A percentile compares a stretch with the other conserved stretches of the same genome.
Conservation (phyloP, 2,113 vertebrate genomes). For the Dryoscopus gambensis region DNA sequence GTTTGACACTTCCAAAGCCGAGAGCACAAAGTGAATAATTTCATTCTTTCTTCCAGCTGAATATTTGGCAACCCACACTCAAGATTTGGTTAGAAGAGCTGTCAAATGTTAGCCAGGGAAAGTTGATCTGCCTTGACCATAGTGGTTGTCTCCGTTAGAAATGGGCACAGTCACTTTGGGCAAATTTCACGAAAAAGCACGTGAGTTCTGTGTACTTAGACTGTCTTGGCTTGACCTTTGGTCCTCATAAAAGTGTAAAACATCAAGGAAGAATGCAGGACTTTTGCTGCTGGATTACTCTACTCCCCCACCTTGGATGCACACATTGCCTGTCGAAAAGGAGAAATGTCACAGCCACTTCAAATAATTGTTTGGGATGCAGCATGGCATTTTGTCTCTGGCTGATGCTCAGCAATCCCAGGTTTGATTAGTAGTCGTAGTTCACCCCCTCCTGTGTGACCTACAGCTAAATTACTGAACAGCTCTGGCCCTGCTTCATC, state of each 20-base stretch:
- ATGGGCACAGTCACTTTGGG: background rate
- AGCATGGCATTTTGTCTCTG: background rate
- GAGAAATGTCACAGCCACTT: background rate
- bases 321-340: background rate
- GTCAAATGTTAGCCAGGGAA: background rate
- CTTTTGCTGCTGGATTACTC: background rate
- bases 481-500: background rate
- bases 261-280: background rate
- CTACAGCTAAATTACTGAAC: background rate
- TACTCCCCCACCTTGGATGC: background rate
- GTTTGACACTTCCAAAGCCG: background rate
- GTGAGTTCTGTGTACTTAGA: background rate
- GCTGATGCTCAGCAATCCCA: background rate
- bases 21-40: background rate
- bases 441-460: background rate
- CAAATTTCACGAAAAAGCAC: background rate
- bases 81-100: background rate
- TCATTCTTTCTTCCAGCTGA: background rate
- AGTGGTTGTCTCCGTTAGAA: background rate
- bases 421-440: background rate
- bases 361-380: background rate
- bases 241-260: background rate
- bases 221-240: background rate
- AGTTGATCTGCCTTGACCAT: background rate
- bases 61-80: background rate